Percentiles rank a stretch among this genome's conserved stretches.
These are phyloP conservation scores for Dasyurus viverrinus DNA, from an alignment of 2,113 vertebrate species.

Conservation along the genomic window DNA sequence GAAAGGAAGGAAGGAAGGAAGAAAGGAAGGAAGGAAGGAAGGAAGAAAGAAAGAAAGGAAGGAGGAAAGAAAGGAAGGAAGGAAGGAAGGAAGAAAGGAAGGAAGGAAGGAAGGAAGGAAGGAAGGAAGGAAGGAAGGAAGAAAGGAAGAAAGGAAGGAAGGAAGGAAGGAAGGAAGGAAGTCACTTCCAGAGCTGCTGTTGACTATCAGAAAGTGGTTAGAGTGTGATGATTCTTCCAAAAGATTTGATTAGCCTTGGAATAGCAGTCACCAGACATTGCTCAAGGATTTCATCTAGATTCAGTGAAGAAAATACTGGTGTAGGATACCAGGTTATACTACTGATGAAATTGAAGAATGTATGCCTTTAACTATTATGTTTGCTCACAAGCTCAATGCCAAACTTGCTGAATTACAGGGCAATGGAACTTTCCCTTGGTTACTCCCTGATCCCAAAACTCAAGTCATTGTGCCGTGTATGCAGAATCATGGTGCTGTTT, in stretches of 20 bases:
- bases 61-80: conserved; percentile 85
- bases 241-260: conserved; percentile 98
- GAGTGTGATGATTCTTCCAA: conserved; percentile 97
- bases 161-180: conserved; percentile 72
- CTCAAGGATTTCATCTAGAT: conserved; percentile 95
- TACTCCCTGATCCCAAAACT: conserved; percentile 97
- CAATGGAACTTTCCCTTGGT: conserved; percentile 93
- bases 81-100: conserved; percentile 82
- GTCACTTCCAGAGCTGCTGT: conserved; percentile 93
- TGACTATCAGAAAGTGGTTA: conserved; percentile 95
- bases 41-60: conserved; percentile 78
- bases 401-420: conserved; percentile 95
- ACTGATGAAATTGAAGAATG: conserved; percentile 97
- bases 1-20: conserved; percentile 73
- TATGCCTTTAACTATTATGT: conserved; percentile 97
- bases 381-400: conserved; percentile 96
- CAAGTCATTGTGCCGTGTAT: conserved; percentile 98
- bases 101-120: conserved; percentile 78
- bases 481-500: conserved; percentile 95
- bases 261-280: conserved; percentile 97
- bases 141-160: no score
- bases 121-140: conserved; percentile 78
- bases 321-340: conserved; percentile 98
- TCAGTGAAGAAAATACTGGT: conserved; percentile 95
- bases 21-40: conserved; percentile 82